These are phyloP conservation scores for Hyperopisus bebe DNA, from an alignment of 2,113 vertebrate species.

Conservation along the genomic window DNA sequence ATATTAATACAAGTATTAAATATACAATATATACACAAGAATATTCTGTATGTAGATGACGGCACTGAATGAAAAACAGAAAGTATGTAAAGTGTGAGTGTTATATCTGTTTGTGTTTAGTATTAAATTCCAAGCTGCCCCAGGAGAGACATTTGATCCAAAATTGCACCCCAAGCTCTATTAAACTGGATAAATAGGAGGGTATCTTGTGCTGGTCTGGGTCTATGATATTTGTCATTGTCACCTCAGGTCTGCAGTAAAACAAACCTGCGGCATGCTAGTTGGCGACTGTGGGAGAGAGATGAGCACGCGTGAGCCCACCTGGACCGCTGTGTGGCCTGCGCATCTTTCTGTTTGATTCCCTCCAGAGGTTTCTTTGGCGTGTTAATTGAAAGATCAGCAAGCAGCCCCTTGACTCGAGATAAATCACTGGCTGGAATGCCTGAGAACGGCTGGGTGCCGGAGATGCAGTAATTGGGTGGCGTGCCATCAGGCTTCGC, in stretches of 20 bases:
- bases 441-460: background rate
- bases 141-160: background rate
- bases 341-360: background rate
- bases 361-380: background rate
- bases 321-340: background rate
- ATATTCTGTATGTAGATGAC: background rate
- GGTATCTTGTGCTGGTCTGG: conserved; percentile 74
- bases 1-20: background rate
- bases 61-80: background rate
- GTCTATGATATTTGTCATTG: conserved; percentile 76
- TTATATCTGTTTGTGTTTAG: background rate
- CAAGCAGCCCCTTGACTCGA: background rate
- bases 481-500: background rate
- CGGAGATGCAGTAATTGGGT: background rate
- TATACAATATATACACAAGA: background rate
- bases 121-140: background rate
- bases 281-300: conserved; percentile 28
- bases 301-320: background rate
- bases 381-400: background rate
- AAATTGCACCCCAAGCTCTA: conserved; percentile 9
- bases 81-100: background rate
- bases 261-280: conserved; percentile 57
- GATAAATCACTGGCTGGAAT: background rate
- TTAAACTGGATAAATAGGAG: conserved; percentile 41
- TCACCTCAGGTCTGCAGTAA: conserved; percentile 73